phyloP scores from a whole-genome alignment of 2,797 vertebrate genomes.

The Hydrocynus forskahlii region DNA sequence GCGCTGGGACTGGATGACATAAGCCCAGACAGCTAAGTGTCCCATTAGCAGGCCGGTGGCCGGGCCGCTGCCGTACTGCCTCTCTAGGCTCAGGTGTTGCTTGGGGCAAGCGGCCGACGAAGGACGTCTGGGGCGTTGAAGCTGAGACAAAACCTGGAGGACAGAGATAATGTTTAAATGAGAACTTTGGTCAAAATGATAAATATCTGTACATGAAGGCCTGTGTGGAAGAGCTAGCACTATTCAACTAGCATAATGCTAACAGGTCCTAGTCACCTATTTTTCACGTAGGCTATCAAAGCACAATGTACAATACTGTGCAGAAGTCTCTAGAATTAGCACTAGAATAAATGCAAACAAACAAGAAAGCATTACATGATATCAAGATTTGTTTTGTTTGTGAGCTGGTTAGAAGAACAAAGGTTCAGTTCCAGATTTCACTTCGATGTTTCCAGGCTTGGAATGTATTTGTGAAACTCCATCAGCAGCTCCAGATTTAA shows the following conservation, averaged over 20 bases:
- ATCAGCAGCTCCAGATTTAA: too few relatives aligned
- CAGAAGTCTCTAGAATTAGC: too few relatives aligned
- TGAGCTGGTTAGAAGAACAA: too few relatives aligned
- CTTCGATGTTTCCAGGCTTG: too few relatives aligned
- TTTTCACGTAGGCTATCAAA: too few relatives aligned
- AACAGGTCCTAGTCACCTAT: not conserved
- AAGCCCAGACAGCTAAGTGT: conserved; percentile 80
- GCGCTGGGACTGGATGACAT: conserved; percentile 78
- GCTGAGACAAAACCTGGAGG: conserved; percentile 50
- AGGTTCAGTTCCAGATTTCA: too few relatives aligned
- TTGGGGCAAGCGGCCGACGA: conserved; percentile 52
- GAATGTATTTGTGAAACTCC: too few relatives aligned
- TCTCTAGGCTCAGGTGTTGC: conserved; percentile 69
- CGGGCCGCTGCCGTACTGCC: conserved; percentile 56
- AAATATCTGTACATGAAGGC: not conserved
- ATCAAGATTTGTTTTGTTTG: too few relatives aligned
- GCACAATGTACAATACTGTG: too few relatives aligned
- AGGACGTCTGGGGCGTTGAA: conserved; percentile 51
- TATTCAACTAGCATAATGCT: not conserved
- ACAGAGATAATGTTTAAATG: conserved; percentile 9
- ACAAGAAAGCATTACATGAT: too few relatives aligned
- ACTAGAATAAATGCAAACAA: too few relatives aligned
- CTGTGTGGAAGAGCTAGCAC: not conserved
- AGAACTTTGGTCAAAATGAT: conserved; percentile 10
- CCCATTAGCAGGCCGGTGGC: conserved; percentile 78